A percentile compares a stretch with the other conserved stretches of the same genome.
Conservation (phyloP, 2,113 vertebrate species). For the Rhombomys opimus region DNA sequence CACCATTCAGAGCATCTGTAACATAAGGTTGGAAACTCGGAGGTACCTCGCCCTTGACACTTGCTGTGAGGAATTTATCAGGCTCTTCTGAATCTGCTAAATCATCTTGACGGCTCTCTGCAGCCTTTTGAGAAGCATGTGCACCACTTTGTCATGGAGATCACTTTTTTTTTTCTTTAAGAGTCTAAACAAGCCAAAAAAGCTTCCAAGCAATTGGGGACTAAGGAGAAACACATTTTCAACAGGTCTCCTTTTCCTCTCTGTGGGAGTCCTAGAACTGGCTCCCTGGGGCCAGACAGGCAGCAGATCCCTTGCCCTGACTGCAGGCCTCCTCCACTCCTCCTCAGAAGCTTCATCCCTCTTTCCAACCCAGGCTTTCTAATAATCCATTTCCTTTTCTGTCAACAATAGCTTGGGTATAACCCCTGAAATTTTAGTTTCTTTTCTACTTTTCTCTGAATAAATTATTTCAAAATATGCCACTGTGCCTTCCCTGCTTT, state of each 20-base stretch:
- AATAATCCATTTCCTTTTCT: constrained; percentile 49
- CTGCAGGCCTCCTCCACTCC: background rate
- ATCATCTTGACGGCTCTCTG: constrained; percentile 65
- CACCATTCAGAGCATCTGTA: constrained; percentile 71
- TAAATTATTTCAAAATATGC: constrained; percentile 8
- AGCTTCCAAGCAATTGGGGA: constrained; percentile 63
- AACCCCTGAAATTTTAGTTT: constrained; percentile 25
- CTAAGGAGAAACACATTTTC: constrained; percentile 75
- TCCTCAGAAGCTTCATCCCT: background rate
- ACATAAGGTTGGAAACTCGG: constrained; percentile 70
- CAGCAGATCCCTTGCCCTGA: background rate
- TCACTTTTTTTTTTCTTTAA: constrained; percentile 51
- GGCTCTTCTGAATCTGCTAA: constrained; percentile 73
- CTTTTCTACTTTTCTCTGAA: constrained; percentile 50
- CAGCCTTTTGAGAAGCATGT: constrained; percentile 60
- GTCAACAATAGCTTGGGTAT: background rate
- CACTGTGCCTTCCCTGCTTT: background rate
- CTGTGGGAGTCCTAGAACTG: background rate
- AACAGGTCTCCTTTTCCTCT: background rate
- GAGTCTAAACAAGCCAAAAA: constrained; percentile 64
- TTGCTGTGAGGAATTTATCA: constrained; percentile 73
- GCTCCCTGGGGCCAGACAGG: background rate
- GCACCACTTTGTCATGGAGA: constrained; percentile 72
- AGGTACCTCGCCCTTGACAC: constrained; percentile 72
- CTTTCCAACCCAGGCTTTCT: background rate